Percentiles rank a stretch among this genome's conserved stretches.
Conservation (phyloP, 1,140 invertebrate species). For the Hylaeus volcanicus region DNA sequence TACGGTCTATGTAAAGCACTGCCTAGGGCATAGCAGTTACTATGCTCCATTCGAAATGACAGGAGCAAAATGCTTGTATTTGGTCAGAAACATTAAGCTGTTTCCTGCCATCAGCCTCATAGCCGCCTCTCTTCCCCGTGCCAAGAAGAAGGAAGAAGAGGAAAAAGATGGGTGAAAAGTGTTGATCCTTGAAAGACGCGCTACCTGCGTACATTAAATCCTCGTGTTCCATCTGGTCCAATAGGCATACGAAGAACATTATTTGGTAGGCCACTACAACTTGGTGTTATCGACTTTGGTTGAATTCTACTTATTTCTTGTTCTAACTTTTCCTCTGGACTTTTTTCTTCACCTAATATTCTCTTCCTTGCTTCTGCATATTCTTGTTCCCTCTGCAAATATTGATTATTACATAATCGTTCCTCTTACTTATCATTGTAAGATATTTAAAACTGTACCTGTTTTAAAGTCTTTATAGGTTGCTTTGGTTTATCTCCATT, state of each 20-base stretch:
- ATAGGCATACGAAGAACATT: conserved; percentile 81
- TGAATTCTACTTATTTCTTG: conserved; percentile 82
- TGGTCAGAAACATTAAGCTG: conserved; percentile 50
- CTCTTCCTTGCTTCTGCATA: conserved; percentile 92
- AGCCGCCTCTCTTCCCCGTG: conserved; percentile 69
- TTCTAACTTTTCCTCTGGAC: conserved; percentile 86
- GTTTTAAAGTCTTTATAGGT: conserved; percentile 91
- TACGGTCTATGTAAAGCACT: conserved; percentile 21
- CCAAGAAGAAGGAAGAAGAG: conserved; percentile 63
- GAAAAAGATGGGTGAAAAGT: conserved; percentile 69
- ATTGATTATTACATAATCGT: background rate
- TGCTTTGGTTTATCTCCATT: conserved; percentile 87
- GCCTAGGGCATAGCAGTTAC: conserved; percentile 23
- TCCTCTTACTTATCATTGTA: background rate
- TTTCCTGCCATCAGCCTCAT: conserved; percentile 75
- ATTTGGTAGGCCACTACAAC: conserved; percentile 59
- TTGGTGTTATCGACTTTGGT: conserved; percentile 61
- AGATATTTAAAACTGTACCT: conserved; percentile 73
- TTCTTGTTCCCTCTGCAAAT: conserved; percentile 87
- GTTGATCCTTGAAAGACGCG: conserved; percentile 63
- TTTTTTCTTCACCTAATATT: conserved; percentile 90
- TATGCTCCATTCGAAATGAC: conserved; percentile 26
- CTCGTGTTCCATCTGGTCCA: conserved; percentile 83
- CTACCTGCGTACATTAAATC: conserved; percentile 83
- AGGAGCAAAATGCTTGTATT: conserved; percentile 19